Percentiles rank a stretch among this genome's conserved stretches.
These are phyloP conservation scores for Oreochromis tanganicae DNA, from an alignment of 2,113 vertebrate genomes.

Conservation along the genomic window DNA sequence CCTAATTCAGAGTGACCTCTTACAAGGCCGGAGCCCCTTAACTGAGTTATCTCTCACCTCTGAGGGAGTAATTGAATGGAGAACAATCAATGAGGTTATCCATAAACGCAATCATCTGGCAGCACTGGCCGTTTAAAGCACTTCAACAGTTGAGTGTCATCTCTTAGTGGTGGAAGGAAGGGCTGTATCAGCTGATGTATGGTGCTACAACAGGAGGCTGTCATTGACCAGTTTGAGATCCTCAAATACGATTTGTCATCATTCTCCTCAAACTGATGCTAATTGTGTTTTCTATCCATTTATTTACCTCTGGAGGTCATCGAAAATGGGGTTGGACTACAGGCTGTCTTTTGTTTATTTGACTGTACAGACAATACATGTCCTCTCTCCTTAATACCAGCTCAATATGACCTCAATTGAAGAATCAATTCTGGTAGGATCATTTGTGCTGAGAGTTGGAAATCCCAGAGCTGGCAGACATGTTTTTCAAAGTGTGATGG, in stretches of 20 bases:
- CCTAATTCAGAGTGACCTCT: constrained; percentile 58
- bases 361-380: constrained; percentile 13
- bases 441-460: not conserved
- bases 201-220: not conserved
- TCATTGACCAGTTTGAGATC: constrained; percentile 12
- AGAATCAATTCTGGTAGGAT: constrained; percentile 19
- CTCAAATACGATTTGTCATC: constrained; percentile 48
- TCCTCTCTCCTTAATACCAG: not conserved
- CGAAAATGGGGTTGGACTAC: constrained; percentile 21
- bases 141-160: constrained; percentile 32
- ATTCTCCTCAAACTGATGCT: constrained; percentile 19
- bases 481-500: not conserved
- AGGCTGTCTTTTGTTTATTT: constrained; percentile 32
- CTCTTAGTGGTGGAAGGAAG: not conserved
- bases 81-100: constrained; percentile 55
- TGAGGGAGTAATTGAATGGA: constrained; percentile 53
- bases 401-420: constrained; percentile 3
- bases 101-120: constrained; percentile 50
- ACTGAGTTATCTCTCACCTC: constrained; percentile 60
- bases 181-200: constrained; percentile 20
- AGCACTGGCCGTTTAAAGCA: constrained; percentile 33
- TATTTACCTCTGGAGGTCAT: constrained; percentile 43
- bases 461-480: not conserved
- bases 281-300: constrained; percentile 42
- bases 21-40: constrained; percentile 38